Conservation (phyloP, 1,140 invertebrate genomes). For the Sminthurides bifidus region DNA sequence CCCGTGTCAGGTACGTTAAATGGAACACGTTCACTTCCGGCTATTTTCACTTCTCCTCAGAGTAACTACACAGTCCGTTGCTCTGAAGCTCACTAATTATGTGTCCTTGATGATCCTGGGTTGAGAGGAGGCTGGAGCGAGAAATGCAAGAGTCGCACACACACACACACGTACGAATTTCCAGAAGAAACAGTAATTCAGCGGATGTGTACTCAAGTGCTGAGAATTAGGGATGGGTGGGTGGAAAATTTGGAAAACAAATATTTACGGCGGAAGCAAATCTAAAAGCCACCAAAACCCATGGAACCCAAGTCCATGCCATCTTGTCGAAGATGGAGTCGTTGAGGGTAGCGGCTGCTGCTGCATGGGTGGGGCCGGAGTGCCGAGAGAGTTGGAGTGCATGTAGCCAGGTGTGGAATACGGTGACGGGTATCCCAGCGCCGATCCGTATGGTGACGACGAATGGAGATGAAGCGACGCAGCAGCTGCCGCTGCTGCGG, state of each 20-base stretch:
- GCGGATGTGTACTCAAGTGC: too few species aligned
- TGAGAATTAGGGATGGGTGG: too few species aligned
- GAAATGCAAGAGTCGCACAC: too few species aligned
- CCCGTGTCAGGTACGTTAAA: too few species aligned
- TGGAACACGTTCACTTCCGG: too few species aligned
- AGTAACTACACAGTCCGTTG: too few species aligned
- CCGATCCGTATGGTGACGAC: constrained; percentile 14
- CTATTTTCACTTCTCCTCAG: too few species aligned
- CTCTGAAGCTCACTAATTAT: too few species aligned
- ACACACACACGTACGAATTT: too few species aligned
- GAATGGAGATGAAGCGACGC: constrained; percentile 16
- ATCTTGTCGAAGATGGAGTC: constrained; percentile 26
- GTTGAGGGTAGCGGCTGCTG: constrained; percentile 16
- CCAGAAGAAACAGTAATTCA: too few species aligned
- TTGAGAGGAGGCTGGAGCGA: too few species aligned
- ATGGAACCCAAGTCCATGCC: constrained; percentile 42
- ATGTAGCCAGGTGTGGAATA: constrained; percentile 22
- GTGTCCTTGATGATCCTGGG: too few species aligned
- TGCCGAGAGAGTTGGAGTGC: constrained; percentile 15
- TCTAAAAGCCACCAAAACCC: constrained; percentile 46
- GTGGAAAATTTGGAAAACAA: not conserved
- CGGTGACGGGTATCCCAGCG: constrained; percentile 16
- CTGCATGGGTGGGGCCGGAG: constrained; percentile 2
- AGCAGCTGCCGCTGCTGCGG: constrained; percentile 3
- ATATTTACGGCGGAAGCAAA: not conserved